A percentile compares a stretch with the other conserved stretches of the same genome.
These are phyloP conservation scores for Aphelocoma californica DNA, from an alignment of 2,797 vertebrate genomes.

Conservation along the genomic window DNA sequence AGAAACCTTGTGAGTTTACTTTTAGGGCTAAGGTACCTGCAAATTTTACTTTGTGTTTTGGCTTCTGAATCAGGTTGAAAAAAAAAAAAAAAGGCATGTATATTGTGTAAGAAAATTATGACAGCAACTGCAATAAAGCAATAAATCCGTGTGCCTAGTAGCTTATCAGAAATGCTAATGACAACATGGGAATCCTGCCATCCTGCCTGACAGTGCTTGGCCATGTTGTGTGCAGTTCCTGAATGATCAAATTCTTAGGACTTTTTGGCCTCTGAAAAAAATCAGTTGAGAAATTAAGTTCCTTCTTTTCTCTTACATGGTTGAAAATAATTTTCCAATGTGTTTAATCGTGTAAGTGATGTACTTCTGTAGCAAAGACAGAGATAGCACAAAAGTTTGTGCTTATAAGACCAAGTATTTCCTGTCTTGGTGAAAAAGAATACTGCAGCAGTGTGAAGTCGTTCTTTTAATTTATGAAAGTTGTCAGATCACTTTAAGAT, in stretches of 20 bases:
- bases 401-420: neutral
- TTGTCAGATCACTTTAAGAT: neutral
- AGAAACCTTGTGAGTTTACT: neutral
- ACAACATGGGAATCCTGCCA: neutral
- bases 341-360: neutral
- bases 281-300: neutral
- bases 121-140: neutral
- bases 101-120: neutral
- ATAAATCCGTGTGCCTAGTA: neutral
- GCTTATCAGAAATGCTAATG: neutral
- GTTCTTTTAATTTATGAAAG: neutral
- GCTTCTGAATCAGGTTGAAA: neutral
- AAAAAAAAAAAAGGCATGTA: neutral
- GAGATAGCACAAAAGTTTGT: neutral
- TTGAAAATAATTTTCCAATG: neutral
- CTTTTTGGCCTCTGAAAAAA: neutral
- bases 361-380: neutral
- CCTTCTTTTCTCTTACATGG: neutral
- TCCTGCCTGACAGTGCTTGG: neutral
- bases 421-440: neutral
- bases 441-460: neutral
- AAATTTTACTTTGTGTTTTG: neutral
- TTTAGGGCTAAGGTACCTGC: neutral
- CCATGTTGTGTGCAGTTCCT: neutral
- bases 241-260: neutral